phyloP scores from a whole-genome alignment of 1,140 invertebrate genomes.

The Spodoptera frugiperda region DNA sequence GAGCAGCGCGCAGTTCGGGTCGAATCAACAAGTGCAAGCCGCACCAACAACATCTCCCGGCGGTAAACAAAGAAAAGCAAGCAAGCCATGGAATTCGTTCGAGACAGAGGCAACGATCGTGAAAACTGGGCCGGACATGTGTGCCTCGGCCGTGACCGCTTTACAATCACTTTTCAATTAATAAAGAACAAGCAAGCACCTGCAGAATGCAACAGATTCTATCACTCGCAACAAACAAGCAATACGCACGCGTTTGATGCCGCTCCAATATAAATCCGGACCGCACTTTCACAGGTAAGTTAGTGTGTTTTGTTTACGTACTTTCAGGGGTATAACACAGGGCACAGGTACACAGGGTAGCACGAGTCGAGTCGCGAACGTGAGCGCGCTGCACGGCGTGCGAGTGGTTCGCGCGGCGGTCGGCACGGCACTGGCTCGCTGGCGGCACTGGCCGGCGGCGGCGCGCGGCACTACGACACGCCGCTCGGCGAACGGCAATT shows the following conservation, averaged over 20 bases:
- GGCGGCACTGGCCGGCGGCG: conserved; percentile 6
- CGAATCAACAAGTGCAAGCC: conserved; percentile 77
- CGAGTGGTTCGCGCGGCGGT: conserved; percentile 63
- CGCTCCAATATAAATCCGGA: conserved; percentile 64
- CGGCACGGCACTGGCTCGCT: conserved; percentile 68
- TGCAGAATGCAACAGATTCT: conserved; percentile 75
- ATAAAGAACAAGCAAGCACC: conserved; percentile 79
- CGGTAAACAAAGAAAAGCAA: conserved; percentile 77
- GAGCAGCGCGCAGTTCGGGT: conserved; percentile 47
- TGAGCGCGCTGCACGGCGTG: conserved; percentile 27
- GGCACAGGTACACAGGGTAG: conserved; percentile 73
- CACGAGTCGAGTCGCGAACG: conserved; percentile 59
- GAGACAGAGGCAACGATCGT: conserved; percentile 77
- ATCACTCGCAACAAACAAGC: conserved; percentile 67
- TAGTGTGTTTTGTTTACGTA: conserved; percentile 75
- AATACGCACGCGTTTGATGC: conserved; percentile 60
- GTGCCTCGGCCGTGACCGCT: conserved; percentile 82
- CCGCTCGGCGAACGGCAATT: conserved; percentile 66
- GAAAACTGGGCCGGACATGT: conserved; percentile 84
- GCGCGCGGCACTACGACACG: conserved; percentile 35
- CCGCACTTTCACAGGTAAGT: conserved; percentile 67
- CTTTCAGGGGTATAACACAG: conserved; percentile 71
- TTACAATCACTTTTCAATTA: conserved; percentile 86
- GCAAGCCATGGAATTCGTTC: conserved; percentile 71
- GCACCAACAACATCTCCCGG: conserved; percentile 41